Conservation (phyloP, 92 coral and sea anemone species). For the Palythoa caribaeorum region DNA sequence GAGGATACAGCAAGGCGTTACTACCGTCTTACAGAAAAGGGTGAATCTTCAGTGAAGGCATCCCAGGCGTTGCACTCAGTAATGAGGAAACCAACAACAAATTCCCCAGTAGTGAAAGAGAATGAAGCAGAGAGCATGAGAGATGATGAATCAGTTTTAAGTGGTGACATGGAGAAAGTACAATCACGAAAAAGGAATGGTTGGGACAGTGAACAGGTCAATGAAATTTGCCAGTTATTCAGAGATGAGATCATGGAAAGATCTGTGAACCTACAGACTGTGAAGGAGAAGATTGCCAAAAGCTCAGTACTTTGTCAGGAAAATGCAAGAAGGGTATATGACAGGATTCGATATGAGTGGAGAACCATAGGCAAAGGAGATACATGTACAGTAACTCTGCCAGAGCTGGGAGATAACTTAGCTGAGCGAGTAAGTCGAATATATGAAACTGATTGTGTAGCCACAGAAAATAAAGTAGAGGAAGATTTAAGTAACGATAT, state of each 20-base stretch:
- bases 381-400: background rate
- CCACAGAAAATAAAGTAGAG: conserved; percentile 8
- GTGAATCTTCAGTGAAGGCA: conserved; percentile 55
- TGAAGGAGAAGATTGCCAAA: conserved; percentile 32
- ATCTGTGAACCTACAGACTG: conserved; percentile 6
- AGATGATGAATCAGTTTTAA: background rate
- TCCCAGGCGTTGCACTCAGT: conserved; percentile 42
- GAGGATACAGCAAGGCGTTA: conserved; percentile 61
- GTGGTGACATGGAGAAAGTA: conserved; percentile 1
- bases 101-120: background rate
- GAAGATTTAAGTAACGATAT: background rate
- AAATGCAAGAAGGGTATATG: conserved; percentile 45
- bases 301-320: conserved; percentile 10
- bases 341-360: conserved; percentile 48
- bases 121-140: conserved; percentile 8
- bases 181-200: background rate
- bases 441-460: conserved; percentile 15
- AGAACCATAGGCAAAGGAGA: conserved; percentile 6
- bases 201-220: conserved; percentile 29
- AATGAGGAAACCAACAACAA: conserved; percentile 27
- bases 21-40: conserved; percentile 38
- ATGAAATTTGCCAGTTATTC: conserved; percentile 16
- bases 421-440: conserved; percentile 20
- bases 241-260: conserved; percentile 27
- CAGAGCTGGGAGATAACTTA: conserved; percentile 1